phyloP scores from a whole-genome alignment of 2,888 invertebrate species.

The Apomyelois bistriatella region DNA sequence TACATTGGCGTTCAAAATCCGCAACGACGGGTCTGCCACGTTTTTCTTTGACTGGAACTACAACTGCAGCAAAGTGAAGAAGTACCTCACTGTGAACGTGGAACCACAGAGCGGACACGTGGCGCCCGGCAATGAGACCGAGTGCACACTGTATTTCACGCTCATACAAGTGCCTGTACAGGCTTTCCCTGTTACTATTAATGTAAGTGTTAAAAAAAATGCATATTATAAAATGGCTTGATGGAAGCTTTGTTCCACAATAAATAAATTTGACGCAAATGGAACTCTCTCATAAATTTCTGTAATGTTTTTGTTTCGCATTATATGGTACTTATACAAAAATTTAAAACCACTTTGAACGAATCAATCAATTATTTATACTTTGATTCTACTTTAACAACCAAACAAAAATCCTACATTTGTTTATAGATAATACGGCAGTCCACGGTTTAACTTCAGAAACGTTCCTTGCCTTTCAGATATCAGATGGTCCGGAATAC shows the following conservation, averaged over 20 bases:
- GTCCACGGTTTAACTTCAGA: no score
- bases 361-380: no score
- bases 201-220: constrained; percentile 35
- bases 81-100: constrained; percentile 54
- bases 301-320: no score
- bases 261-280: no score
- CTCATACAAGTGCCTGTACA: constrained; percentile 62
- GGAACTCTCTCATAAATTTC: no score
- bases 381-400: no score
- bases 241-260: no score
- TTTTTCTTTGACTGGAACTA: constrained; percentile 68
- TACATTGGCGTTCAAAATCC: constrained; percentile 57
- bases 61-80: constrained; percentile 47
- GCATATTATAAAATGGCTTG: no score
- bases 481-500: constrained; percentile 84
- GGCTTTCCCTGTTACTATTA: constrained; percentile 55
- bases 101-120: constrained; percentile 63
- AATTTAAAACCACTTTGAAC: no score
- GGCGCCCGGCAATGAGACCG: constrained; percentile 46
- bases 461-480: constrained; percentile 50
- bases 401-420: no score
- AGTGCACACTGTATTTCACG: constrained; percentile 56
- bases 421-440: no score
- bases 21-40: constrained; percentile 66
- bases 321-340: no score